Base-by-base conservation (phyloP, 2,113 vertebrate genomes). In the Scatophagus argus region DNA sequence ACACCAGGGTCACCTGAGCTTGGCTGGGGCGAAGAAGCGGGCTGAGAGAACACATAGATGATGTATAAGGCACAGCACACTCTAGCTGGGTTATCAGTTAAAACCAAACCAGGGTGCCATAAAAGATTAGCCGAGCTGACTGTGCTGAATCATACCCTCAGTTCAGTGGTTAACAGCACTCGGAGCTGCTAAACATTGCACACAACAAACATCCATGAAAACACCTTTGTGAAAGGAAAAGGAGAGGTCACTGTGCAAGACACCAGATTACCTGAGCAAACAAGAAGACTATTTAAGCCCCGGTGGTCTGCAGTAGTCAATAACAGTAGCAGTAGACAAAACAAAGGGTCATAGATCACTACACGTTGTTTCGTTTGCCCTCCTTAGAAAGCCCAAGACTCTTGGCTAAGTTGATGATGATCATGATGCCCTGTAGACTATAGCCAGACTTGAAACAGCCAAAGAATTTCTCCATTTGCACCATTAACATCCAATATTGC, bases 61-160 rank as follows among this genome's bases (percentile, higher is more conserved):
- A 43, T 32, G 34, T 6, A 47, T n/a, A 27, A 59, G 46, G 65
- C 62, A 63, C 2, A 34, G 67, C 38, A 47, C 41, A n/a, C 43
- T 70, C 39, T 29, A 23, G 16, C 39, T 49, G 61, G 68, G 83
- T 87, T 88, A 91, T 91, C 86, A 77, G 75, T 85, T 88, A 75
- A 87, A 83, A 74, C 68, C 70, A 84, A 89, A 91, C 84, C 47
- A 81, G 44, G 43, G 49, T 44, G 85, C 62, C 21, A 87, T 87
- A 79, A 90, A 90, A 85, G 83, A 93, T 92, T 81, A 92, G 79
- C 71, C 41, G 14, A 19, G 47, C 6, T 61, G 51, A 70, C 41
- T 71, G 34, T 69, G 64, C 67, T 86, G 83, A 88, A 82, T 90
- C 79, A 76, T 81, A 58, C 63, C 55, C 64, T 89, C 59, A n/a